These are phyloP conservation scores for Protonemura montana DNA, from an alignment of 2,888 invertebrate species.

Conservation along the genomic window DNA sequence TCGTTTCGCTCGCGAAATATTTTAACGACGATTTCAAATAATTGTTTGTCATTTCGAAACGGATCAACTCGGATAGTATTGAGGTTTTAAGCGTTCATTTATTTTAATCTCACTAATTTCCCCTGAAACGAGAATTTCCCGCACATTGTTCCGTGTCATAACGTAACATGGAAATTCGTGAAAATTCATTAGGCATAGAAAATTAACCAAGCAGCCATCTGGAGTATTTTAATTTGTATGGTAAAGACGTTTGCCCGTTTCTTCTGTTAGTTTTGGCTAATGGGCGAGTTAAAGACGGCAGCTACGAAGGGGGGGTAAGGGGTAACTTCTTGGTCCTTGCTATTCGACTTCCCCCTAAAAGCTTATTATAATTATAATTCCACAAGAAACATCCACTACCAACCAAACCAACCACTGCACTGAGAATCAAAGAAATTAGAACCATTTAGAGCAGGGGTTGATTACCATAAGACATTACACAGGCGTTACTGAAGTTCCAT, in stretches of 20 bases:
- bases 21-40: not conserved
- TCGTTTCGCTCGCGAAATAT: not conserved
- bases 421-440: slow-evolving; percentile 39
- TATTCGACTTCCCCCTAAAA: slow-evolving; percentile 21
- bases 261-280: slow-evolving; percentile 42
- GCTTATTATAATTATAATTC: slow-evolving; percentile 41
- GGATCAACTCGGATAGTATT: not conserved
- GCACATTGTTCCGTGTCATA: slow-evolving; percentile 28
- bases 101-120: slow-evolving; percentile 42
- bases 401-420: not conserved
- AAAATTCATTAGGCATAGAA: slow-evolving; percentile 47
- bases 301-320: not conserved
- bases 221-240: slow-evolving; percentile 49
- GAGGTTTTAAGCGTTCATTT: slow-evolving; percentile 4
- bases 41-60: not conserved
- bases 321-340: not conserved
- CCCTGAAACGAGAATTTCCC: not conserved
- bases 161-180: slow-evolving; percentile 45
- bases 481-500: not conserved
- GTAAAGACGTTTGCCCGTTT: slow-evolving; percentile 44
- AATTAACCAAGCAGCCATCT: slow-evolving; percentile 48
- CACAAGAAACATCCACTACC: slow-evolving; percentile 43
- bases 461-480: slow-evolving; percentile 19
- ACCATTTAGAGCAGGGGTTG: slow-evolving; percentile 35
- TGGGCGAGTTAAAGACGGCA: slow-evolving; percentile 23